Evolutionary conservation across 2,113 vertebrate species (phyloP), one percentile per base, ranked within the genome.

Genomic region (Rynchops niger): DNA sequence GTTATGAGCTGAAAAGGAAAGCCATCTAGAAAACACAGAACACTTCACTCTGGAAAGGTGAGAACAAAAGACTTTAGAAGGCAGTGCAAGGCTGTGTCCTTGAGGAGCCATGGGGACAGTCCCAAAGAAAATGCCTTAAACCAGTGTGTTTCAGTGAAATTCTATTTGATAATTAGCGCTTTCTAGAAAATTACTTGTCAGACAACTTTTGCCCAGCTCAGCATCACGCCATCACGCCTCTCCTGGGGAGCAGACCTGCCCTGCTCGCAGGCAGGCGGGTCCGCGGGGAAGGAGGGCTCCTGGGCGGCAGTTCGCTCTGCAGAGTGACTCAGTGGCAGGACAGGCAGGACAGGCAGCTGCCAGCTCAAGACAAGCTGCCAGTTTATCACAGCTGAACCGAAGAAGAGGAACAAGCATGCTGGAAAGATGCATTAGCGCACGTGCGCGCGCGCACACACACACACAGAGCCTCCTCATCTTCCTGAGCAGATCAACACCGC

Each of bases 281-380:
- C 50, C 3, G 0, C 0, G 5, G 53, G 69, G 19, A 49, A 50
- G 42, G n/a, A 77, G 53, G 29, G 49, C 50, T 67, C 53, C 42
- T 14, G 27, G 15, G 1, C 4, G 1, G 6, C 43, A 7, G 14
- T 5, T 59, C 0, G 1, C 26, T 36, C 67, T 16, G 19, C 15
- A 34, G 71, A 12, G 36, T 62, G 79, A 88, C 88, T 71, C 78
- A 9, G 36, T 12, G 58, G 66, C 58, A 77, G 91, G 53, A 78
- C 67, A 53, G 66, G 84, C 80, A 93, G 66, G 67, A 86, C 82
- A 45, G 76, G 61, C 66, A 90, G 80, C 63, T 93, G 42, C 53
- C 70, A 70, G 74, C 34, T 70, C 70, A 16, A 10, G 32, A 19
- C 3, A 2, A 87, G 82, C 59, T 73, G 43, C 63, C 69, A 38